These are phyloP conservation scores for Crocuta crocuta DNA, from an alignment of 2,113 vertebrate species.

Conservation along the genomic window DNA sequence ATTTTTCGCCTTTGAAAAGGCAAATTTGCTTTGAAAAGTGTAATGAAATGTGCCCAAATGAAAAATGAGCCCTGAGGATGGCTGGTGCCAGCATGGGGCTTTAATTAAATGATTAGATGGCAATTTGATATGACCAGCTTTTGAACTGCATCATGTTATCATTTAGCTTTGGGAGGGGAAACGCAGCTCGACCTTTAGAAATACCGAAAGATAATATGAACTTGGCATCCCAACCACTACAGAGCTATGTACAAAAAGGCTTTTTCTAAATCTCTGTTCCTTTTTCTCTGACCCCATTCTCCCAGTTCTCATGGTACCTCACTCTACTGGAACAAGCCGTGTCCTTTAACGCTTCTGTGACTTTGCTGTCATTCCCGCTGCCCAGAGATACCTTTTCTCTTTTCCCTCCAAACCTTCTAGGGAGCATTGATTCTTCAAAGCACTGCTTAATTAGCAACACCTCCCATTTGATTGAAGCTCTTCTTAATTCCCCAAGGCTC, in stretches of 20 bases:
- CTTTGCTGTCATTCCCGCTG: background rate
- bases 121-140: slow-evolving; percentile 84
- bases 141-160: slow-evolving; percentile 81
- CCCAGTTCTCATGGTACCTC: background rate
- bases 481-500: background rate
- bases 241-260: background rate
- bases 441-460: background rate
- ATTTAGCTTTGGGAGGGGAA: slow-evolving; percentile 77
- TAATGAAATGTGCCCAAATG: slow-evolving; percentile 85
- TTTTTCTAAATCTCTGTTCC: background rate
- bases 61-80: slow-evolving; percentile 82
- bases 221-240: slow-evolving; percentile 28
- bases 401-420: background rate
- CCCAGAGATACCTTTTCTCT: background rate
- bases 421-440: background rate
- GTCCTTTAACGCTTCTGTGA: background rate
- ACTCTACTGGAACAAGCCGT: background rate
- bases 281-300: background rate
- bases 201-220: slow-evolving; percentile 78
- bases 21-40: slow-evolving; percentile 83
- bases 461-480: background rate
- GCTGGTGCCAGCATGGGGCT: slow-evolving; percentile 80
- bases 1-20: slow-evolving; percentile 84
- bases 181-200: slow-evolving; percentile 79
- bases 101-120: slow-evolving; percentile 88